Evolutionary conservation across 2,113 vertebrate species (phyloP), one percentile per base, ranked within the genome.

Genomic region (Athene cunicularia): DNA sequence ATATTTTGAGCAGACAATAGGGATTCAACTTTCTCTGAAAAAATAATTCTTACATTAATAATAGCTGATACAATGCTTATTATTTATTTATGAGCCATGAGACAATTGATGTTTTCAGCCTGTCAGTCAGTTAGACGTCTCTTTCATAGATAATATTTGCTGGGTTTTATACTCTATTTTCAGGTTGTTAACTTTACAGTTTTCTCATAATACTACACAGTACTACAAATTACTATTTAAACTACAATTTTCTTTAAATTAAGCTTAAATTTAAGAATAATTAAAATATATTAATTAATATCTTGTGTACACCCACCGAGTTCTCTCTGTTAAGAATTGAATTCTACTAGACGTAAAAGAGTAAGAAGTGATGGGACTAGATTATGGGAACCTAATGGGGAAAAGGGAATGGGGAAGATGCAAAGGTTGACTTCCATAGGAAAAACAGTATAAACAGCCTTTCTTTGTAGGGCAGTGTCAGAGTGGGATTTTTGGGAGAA

Each of bases 81-180:
- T 63, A 80, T 92, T 88, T 93, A 90, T 94, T 95, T 93, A 90
- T 95, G 55, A 96, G 33, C 26, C 22, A 58, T 80, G 58, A 90
- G 12, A 64, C 20, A 68, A 74, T 1, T 49, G 64, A 55, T 93
- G 22, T 55, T 92, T 41, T 81, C 52, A 82, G 14, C 26, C 55
- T 91, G 60, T 74, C 86, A 84, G 45, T 92, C 79, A 77, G 83
- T 76, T 73, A 72, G 18, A 82, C 43, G 15, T 41, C 4, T 64
- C 50, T 81, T 90, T 92, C 39, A 60, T 3, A 68, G 30, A n/a
- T 56, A 77, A 52, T 71, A 64, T 56, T 58, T 83, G 9, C 14
- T 95, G 53, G 20, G 6, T 73, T 88, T 88, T 41, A 70, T 15
- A 66, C 19, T 58, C 85, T 92, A 43, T 94, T 93, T 90, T 93